A percentile compares a stretch with the other conserved stretches of the same genome.
Conservation (phyloP, 2,797 vertebrate species). For the Poecilia picta region DNA sequence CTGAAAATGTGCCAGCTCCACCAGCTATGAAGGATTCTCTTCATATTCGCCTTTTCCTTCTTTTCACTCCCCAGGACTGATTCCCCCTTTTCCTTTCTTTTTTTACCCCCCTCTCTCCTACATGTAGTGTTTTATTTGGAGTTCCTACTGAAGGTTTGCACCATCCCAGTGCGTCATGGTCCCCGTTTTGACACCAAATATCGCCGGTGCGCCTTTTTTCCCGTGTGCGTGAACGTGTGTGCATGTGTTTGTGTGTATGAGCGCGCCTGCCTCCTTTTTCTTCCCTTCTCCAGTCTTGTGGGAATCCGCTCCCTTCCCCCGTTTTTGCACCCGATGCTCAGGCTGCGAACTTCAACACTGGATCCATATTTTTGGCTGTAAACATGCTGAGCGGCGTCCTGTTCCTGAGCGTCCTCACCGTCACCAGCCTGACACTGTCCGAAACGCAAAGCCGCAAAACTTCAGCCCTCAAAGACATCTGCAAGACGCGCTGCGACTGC, state of each 20-base stretch:
- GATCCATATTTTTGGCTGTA: slow-evolving; percentile 75
- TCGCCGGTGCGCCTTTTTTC: slow-evolving; percentile 20
- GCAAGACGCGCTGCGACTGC: slow-evolving; percentile 93
- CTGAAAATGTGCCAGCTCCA: slow-evolving; percentile 67
- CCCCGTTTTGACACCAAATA: slow-evolving; percentile 52
- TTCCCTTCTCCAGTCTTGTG: slow-evolving; percentile 4
- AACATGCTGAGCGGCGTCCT: slow-evolving; percentile 97
- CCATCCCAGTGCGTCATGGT: slow-evolving; percentile 56
- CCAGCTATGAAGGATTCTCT: slow-evolving; percentile 46
- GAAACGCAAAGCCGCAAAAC: slow-evolving; percentile 94
- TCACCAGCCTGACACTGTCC: slow-evolving; percentile 87
- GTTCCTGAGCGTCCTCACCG: slow-evolving; percentile 92
- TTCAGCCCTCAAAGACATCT: slow-evolving; percentile 93
- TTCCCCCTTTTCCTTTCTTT: background rate
- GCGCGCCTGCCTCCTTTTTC: slow-evolving; percentile 24
- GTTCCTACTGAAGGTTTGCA: slow-evolving; percentile 67
- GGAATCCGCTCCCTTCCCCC: slow-evolving; percentile 27
- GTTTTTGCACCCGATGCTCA: slow-evolving; percentile 34
- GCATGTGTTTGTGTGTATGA: slow-evolving; percentile 20
- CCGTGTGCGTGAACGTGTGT: slow-evolving; percentile 20
- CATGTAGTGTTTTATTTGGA: slow-evolving; percentile 33
- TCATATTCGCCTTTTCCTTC: slow-evolving; percentile 37
- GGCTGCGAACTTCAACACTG: slow-evolving; percentile 70
- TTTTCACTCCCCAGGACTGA: slow-evolving; percentile 41
- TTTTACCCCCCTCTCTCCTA: slow-evolving; percentile 16